Percentiles rank a stretch among this genome's conserved stretches.
Evolutionary conservation across 2,113 vertebrate species (phyloP).

Genomic region (Gavialis gangeticus): DNA sequence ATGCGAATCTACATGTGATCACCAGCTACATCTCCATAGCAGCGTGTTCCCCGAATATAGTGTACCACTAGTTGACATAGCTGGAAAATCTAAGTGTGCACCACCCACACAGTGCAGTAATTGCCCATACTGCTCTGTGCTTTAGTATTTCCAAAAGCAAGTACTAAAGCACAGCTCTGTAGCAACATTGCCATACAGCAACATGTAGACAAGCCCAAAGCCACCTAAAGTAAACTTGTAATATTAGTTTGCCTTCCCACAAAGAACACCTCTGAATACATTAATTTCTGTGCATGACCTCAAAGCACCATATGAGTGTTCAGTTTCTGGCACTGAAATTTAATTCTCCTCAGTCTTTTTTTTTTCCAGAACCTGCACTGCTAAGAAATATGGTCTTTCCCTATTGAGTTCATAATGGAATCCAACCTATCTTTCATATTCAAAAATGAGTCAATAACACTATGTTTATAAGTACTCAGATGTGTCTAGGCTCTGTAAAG

Average conservation of each 20-base stretch:
- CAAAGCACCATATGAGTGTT: not conserved
- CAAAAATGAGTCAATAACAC: not conserved
- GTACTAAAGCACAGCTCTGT: too few relatives aligned
- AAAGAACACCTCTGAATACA: not conserved
- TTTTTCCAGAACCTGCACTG: not conserved
- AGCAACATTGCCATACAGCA: too few relatives aligned
- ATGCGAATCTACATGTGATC: too few relatives aligned
- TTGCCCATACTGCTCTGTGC: too few relatives aligned
- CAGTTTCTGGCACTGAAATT: not conserved
- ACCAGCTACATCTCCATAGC: too few relatives aligned
- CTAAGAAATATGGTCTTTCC: not conserved
- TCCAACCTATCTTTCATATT: not conserved
- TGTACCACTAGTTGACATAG: too few relatives aligned
- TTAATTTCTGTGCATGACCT: constrained; percentile 9
- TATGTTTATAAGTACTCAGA: not conserved
- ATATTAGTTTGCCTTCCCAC: not conserved
- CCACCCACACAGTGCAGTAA: too few relatives aligned
- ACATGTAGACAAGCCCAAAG: not conserved
- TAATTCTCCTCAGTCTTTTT: not conserved
- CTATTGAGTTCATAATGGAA: not conserved
- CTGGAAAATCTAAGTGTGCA: too few relatives aligned
- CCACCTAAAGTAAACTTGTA: not conserved
- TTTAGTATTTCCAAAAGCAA: too few relatives aligned
- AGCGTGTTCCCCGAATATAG: too few relatives aligned
- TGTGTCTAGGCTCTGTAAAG: not conserved